Base-by-base conservation (phyloP, 2,113 vertebrate species). In the rat (Rattus norvegicus) region DNA sequence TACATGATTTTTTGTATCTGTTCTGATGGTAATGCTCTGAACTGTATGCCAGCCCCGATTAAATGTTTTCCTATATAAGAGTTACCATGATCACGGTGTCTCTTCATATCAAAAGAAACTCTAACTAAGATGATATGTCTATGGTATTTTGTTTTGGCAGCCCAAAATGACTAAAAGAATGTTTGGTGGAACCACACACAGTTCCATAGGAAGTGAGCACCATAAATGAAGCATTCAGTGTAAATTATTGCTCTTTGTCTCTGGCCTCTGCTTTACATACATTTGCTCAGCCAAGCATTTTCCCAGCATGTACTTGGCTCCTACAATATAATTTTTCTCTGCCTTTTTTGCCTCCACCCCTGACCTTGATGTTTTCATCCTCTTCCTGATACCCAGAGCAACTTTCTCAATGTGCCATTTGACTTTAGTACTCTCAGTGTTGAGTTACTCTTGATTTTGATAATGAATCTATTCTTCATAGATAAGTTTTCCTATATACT, bases 391-490 rank as follows among this genome's bases (percentile, higher is more conserved):
- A 86, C 86, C 47, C 24, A 88, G 26, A 85, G 22, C 61, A 59
- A 95, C 77, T 94, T 95, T 95, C 91, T 91, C 16, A 95, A 93
- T 93, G 52, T 92, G 92, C 88, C 63, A 87, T 87, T 94, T 91
- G 24, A 30, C 56, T 96, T 89, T 93, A 89, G 54, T 67, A 26
- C 92, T 88, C 59, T 94, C 39, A 65, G 39, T 73, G 28, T 56
- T 92, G 76, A 88, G 59, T 80, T 3, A 13, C 5, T 33, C 63
- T 90, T 88, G 43, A 80, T 95, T 52, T 92, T 96, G 88, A 80
- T 92, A 92, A 97, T 93, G 52, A 95, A 72, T 85, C 93, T 97
- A 65, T 95, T 89, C 90, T 76, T 91, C 65, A 30, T 67, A 39
- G 36, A 88, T 85, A 93, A 95, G 83, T 75, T 79, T 67, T 90